Conservation (phyloP, 2,797 vertebrate genomes). For the Myotis findleyi region DNA sequence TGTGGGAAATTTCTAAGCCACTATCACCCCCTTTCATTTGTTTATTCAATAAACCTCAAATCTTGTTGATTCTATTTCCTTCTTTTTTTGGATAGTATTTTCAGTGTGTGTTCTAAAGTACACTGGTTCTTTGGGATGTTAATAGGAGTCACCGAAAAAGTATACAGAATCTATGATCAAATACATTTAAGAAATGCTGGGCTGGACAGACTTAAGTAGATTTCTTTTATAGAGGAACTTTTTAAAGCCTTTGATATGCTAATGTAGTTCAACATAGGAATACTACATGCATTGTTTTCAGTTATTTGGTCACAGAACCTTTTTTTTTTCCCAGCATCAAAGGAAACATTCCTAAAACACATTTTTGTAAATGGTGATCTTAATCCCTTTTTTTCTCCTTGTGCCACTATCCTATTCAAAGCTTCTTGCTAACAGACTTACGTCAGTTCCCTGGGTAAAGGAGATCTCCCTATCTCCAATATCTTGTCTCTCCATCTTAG, state of each 20-base stretch:
- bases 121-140: constrained; percentile 33
- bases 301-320: constrained; percentile 14
- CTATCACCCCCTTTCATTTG: not conserved
- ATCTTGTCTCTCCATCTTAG: constrained; percentile 43
- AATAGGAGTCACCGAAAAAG: not conserved
- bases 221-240: constrained; percentile 59
- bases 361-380: constrained; percentile 6
- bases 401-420: not conserved
- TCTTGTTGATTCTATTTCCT: not conserved
- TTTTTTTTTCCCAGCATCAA: not conserved
- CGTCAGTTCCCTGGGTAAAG: not conserved
- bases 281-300: not conserved
- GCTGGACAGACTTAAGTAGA: constrained; percentile 33
- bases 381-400: constrained; percentile 14
- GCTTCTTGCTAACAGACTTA: constrained; percentile 20
- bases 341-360: constrained; percentile 39
- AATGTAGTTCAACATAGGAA: not conserved
- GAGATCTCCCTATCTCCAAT: not conserved
- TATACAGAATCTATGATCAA: not conserved
- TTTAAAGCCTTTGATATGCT: constrained; percentile 27
- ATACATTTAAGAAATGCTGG: constrained; percentile 48
- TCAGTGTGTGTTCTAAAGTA: constrained; percentile 40
- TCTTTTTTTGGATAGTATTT: not conserved
- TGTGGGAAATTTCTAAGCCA: constrained; percentile 7
- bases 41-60: not conserved